Evolutionary conservation across 2,113 vertebrate genomes (phyloP).

Genomic region (Oncorhynchus keta): DNA sequence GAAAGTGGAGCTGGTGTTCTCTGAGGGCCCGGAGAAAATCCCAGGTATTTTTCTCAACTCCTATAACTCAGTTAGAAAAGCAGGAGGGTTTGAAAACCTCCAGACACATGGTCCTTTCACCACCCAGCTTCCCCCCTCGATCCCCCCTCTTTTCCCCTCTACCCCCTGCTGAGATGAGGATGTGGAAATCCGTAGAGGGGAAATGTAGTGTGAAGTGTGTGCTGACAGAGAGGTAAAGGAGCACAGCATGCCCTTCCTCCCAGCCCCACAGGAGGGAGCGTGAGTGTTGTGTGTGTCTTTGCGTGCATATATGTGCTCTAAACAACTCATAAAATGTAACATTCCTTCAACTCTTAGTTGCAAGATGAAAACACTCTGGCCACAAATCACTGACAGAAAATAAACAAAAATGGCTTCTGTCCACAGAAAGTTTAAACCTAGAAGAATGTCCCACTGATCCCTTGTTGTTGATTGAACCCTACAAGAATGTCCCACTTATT

Average conservation of each 20-base stretch:
- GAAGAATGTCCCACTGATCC: not conserved
- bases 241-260: slow-evolving; percentile 52
- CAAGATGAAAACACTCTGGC: not conserved
- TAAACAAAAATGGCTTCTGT: not conserved
- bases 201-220: slow-evolving; percentile 69
- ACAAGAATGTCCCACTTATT: not conserved
- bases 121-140: not conserved
- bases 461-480: not conserved
- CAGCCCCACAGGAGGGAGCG: slow-evolving; percentile 29
- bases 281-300: slow-evolving; percentile 15
- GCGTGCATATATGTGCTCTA: not conserved
- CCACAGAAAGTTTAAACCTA: not conserved
- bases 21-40: slow-evolving; percentile 86
- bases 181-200: slow-evolving; percentile 60
- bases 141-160: slow-evolving; percentile 7
- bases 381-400: not conserved
- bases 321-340: not conserved
- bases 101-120: slow-evolving; percentile 18
- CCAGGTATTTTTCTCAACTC: slow-evolving; percentile 73
- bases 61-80: not conserved
- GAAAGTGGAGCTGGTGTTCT: slow-evolving; percentile 92
- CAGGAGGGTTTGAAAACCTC: slow-evolving; percentile 17
- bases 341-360: not conserved
- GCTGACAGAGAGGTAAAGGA: slow-evolving; percentile 65
- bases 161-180: slow-evolving; percentile 40